These are phyloP conservation scores for Bucco capensis DNA, from an alignment of 2,113 vertebrate genomes.

Conservation along the genomic window DNA sequence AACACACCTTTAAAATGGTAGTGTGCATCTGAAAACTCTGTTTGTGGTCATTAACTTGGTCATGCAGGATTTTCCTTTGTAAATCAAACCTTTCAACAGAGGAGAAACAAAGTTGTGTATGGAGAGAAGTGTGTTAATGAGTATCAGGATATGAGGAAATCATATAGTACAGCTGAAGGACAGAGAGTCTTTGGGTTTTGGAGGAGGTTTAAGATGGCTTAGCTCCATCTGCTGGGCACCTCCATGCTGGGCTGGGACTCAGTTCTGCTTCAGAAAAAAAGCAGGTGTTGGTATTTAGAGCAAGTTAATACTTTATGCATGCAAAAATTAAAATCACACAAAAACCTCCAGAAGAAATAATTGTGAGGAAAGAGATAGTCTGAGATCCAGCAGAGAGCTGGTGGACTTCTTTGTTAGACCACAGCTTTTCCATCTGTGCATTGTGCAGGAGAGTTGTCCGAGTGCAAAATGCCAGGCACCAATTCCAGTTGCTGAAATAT, in stretches of 20 bases:
- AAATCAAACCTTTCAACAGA: not conserved
- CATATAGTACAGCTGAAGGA: rapidly evolving
- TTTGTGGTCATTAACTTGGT: not conserved
- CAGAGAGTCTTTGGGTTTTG: not conserved
- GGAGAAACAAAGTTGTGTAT: not conserved
- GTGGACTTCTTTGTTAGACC: not conserved
- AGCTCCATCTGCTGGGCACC: constrained; percentile 45
- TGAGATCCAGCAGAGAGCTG: not conserved
- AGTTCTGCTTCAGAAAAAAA: not conserved
- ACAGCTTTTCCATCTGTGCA: not conserved
- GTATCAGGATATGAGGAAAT: not conserved
- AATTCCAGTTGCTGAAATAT: not conserved
- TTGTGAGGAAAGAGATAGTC: not conserved
- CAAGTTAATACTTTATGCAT: rapidly evolving
- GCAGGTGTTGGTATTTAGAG: not conserved
- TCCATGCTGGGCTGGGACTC: not conserved
- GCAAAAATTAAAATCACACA: not conserved
- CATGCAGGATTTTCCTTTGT: not conserved
- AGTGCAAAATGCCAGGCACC: not conserved
- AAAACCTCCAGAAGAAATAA: not conserved
- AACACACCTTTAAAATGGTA: not conserved
- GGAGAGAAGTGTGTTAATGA: not conserved
- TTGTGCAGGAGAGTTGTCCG: not conserved
- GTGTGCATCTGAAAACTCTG: not conserved
- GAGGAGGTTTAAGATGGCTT: not conserved